A percentile compares a stretch with the other conserved stretches of the same genome.
These are phyloP conservation scores for Subanguina moxae DNA, from an alignment of 1,140 invertebrate genomes.

Conservation along the genomic window DNA sequence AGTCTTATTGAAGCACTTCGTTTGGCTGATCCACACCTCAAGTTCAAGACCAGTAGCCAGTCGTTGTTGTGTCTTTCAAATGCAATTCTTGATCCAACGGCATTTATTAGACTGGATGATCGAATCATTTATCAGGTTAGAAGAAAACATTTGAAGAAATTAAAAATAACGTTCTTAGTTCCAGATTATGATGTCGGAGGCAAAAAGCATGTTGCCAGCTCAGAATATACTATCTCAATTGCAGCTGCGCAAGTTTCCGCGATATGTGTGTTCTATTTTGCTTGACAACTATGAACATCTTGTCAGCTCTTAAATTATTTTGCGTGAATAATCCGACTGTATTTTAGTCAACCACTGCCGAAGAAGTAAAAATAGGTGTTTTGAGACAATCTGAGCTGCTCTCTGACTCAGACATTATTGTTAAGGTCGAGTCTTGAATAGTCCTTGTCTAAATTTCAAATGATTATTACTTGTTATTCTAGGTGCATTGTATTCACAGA, in stretches of 20 bases:
- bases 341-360: not conserved
- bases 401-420: no score
- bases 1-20: not conserved
- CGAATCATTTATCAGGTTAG: not conserved
- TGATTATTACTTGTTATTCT: not conserved
- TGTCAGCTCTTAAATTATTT: not conserved
- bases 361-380: not conserved
- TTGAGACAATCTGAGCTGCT: no score
- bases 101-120: constrained; percentile 3
- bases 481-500: not conserved
- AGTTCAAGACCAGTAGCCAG: not conserved
- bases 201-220: not conserved
- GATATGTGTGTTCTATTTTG: not conserved
- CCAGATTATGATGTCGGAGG: not conserved
- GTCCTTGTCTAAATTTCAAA: not conserved
- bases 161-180: not conserved
- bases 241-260: not conserved
- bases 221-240: not conserved
- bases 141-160: not conserved
- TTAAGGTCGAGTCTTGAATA: not conserved
- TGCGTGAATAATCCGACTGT: not conserved
- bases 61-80: not conserved
- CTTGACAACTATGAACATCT: not conserved
- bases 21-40: not conserved
- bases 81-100: not conserved